Base-by-base conservation (phyloP, 1,140 invertebrate species). In the Bombus consobrinus region DNA sequence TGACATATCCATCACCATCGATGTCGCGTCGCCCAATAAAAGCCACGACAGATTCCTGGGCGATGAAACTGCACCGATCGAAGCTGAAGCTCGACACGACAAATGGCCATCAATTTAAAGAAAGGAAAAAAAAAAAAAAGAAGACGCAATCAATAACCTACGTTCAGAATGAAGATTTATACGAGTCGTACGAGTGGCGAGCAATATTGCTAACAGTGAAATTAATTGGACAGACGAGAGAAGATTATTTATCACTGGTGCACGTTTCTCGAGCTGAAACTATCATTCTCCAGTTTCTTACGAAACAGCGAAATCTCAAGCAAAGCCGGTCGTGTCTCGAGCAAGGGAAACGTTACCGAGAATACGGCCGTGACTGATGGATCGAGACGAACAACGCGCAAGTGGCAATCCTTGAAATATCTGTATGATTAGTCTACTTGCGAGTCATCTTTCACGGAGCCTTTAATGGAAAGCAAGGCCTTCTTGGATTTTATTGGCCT, bases 341-440 rank as follows among this genome's bases (percentile, higher is more conserved):
- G 8, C 39, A 37, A 81, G 68, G 59, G 72, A 57, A 71, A 80
- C 34, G 78, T 34, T 32, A 13, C 32, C 39, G 37, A 39, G 32
- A 62, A 66, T 71, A 64, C 34, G 59, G 41, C 18, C 18, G 69
- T 22, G 78, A n/a, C 32, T 88, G 89, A 90, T 88, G 66, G 77
- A 90, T 82, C 76, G 76, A 43, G 41, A 39, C 18, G 43, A 81
- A 82, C 83, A 85, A 82, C 34, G 34, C 25, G 69, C 2, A 18
- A 15, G 39, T 32, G 47, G 53, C 37, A 8, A 32, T 32, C 3
- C 28, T 9, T 18, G n/a, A 22, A 12, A 76, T 64, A 64, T 53
- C 28, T 43, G 25, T 37, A 73, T 72, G 87, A 87, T 90, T 83
- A 90, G 69, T 81, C 79, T 47, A 69, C 25, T 47, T 43, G 47